phyloP scores from a whole-genome alignment of 2,797 vertebrate species.

The Eulemur rubriventer region DNA sequence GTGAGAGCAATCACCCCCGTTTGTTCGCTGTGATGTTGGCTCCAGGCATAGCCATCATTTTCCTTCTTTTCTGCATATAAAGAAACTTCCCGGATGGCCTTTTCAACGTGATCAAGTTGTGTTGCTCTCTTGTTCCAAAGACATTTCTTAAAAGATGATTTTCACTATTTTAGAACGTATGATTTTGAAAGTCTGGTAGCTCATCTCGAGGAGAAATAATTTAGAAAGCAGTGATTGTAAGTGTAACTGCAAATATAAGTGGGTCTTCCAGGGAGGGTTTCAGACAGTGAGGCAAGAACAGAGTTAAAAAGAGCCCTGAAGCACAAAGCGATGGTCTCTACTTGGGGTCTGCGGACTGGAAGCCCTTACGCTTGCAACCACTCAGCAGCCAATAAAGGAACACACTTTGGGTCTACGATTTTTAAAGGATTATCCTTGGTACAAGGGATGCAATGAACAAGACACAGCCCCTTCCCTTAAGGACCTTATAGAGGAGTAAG shows the following conservation, averaged over 20 bases:
- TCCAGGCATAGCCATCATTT: background rate
- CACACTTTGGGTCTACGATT: background rate
- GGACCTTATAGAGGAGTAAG: background rate
- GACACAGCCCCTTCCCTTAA: background rate
- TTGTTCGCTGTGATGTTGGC: background rate
- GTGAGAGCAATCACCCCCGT: rapidly evolving
- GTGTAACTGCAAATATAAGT: background rate
- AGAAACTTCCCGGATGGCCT: background rate
- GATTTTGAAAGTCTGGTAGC: background rate
- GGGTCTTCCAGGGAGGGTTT: background rate
- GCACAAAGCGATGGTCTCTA: background rate
- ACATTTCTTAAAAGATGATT: background rate
- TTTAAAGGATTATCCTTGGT: background rate
- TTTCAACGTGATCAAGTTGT: background rate
- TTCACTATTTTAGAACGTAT: background rate
- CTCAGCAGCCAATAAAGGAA: background rate
- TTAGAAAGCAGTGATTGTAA: background rate
- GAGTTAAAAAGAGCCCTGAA: background rate
- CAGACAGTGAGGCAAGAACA: background rate
- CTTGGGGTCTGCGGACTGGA: background rate
- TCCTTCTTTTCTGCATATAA: background rate
- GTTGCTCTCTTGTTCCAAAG: background rate
- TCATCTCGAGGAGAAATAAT: background rate
- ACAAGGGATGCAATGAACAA: background rate
- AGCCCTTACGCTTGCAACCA: background rate